A percentile compares a stretch with the other conserved stretches of the same genome.
Evolutionary conservation across 2,888 invertebrate genomes (phyloP).

Genomic region (Drosophila picticornis): DNA sequence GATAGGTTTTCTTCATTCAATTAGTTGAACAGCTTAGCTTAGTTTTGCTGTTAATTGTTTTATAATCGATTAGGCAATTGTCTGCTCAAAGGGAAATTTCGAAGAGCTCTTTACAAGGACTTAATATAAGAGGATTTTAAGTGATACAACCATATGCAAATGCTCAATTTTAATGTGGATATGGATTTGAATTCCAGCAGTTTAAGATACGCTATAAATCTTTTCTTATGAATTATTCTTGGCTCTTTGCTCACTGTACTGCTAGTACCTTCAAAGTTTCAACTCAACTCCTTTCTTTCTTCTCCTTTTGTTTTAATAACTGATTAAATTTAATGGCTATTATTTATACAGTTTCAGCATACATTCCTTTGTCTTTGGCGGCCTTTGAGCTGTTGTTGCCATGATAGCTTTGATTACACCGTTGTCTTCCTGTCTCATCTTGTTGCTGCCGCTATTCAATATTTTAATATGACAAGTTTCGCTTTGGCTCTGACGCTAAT

Average conservation of each 20-base stretch:
- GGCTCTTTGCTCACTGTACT: background rate
- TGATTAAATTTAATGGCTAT: slow-evolving; percentile 17
- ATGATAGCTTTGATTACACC: slow-evolving; percentile 18
- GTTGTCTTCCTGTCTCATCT: slow-evolving; percentile 26
- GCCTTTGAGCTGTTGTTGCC: slow-evolving; percentile 11
- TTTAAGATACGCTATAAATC: background rate
- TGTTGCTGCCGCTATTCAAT: slow-evolving; percentile 68
- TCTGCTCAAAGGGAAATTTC: background rate
- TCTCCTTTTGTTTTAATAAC: background rate
- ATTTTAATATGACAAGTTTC: slow-evolving; percentile 78
- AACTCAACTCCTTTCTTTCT: background rate
- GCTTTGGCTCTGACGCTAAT: slow-evolving; percentile 67
- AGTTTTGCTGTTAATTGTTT: slow-evolving; percentile 33
- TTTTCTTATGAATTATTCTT: background rate
- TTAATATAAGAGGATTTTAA: background rate
- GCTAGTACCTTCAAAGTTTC: background rate
- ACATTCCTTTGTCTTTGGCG: slow-evolving; percentile 9
- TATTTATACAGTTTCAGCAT: slow-evolving; percentile 8
- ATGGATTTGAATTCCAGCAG: background rate
- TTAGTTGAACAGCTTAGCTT: slow-evolving; percentile 16
- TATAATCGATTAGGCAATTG: slow-evolving; percentile 17
- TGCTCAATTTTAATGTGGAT: background rate
- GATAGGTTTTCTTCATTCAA: slow-evolving; percentile 47
- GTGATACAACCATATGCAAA: background rate
- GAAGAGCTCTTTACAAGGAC: background rate